Evolutionary conservation across 2,113 vertebrate species (phyloP), one percentile per base, ranked within the genome.

Genomic region (Sigmodon hispidus): DNA sequence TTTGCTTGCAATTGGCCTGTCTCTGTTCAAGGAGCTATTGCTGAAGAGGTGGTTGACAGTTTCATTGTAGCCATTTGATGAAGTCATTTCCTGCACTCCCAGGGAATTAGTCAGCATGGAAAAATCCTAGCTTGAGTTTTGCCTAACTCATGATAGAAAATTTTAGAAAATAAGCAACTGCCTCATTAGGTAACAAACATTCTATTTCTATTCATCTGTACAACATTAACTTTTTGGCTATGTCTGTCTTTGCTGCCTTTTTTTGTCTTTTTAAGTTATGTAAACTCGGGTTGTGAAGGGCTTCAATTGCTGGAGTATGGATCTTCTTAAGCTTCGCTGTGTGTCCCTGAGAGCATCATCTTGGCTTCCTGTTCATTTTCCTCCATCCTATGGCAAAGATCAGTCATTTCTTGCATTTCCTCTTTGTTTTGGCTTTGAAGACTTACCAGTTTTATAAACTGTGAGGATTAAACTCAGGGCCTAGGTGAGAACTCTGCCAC

Each of bases 361-460:
- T 92, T 10, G 45, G 1, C 11, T 29, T 80, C 75, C 7, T 29
- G 65, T 91, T 96, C 43, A 15, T 8, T 59, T 67, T 70, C 12
- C 29, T 83, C 7, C 31, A 75, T 45, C 29, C 8, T 69, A 40
- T 67, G n/a, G 19, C 43, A 69, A 86, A 63, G 26, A 94, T 12
- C 45, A 22, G 70, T 21, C 69, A 40, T 2, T 67, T n/a, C 63
- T 72, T 72, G 65, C 26, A 2, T 80, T 61, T 70, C 67, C 17
- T 70, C n/a, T 93, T 45, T 69, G 29, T 16, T 94, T 84, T 96
- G 55, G 10, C 55, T 93, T 59, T 91, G n/a, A 57, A 77, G 34
- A 61, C 11, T 75, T 61, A 63, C 45, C 61, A 63, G 40, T 85
- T 40, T 52, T 31, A 36, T 11, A 40, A 36, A 79, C 40, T 8